Conservation (phyloP, 2,797 vertebrate genomes). For the Apodemus agrarius region DNA sequence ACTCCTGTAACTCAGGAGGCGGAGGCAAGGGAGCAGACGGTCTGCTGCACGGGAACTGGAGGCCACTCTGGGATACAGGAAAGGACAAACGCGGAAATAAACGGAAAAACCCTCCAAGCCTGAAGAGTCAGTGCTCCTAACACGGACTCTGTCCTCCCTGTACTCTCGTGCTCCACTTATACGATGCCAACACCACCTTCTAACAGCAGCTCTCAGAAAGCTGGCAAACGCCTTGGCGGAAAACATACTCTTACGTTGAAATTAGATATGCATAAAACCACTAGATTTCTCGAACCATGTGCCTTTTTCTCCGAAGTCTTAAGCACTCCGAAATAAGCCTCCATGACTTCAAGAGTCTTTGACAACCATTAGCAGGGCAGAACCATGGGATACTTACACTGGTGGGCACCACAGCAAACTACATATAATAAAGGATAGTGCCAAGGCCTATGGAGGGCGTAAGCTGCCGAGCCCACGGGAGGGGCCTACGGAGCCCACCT, state of each 20-base stretch:
- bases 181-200: not conserved
- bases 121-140: constrained; percentile 16
- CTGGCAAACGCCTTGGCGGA: constrained; percentile 8
- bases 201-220: constrained; percentile 53
- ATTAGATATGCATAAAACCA: constrained; percentile 53
- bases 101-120: not conserved
- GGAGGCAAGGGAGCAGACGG: not conserved
- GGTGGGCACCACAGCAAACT: not conserved
- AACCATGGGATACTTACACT: not conserved
- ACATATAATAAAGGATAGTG: not conserved
- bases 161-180: constrained; percentile 22
- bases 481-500: not conserved
- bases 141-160: not conserved
- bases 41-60: not conserved
- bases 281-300: constrained; percentile 50
- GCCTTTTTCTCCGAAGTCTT: constrained; percentile 28
- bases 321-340: constrained; percentile 20
- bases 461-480: not conserved
- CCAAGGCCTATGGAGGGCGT: not conserved
- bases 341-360: constrained; percentile 16
- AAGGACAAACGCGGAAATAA: not conserved
- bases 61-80: not conserved
- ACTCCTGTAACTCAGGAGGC: not conserved
- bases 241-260: constrained; percentile 46
- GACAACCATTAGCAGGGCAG: not conserved